phyloP scores from a whole-genome alignment of 2,113 vertebrate species.

The Hypocryptadius cinnamomeus region DNA sequence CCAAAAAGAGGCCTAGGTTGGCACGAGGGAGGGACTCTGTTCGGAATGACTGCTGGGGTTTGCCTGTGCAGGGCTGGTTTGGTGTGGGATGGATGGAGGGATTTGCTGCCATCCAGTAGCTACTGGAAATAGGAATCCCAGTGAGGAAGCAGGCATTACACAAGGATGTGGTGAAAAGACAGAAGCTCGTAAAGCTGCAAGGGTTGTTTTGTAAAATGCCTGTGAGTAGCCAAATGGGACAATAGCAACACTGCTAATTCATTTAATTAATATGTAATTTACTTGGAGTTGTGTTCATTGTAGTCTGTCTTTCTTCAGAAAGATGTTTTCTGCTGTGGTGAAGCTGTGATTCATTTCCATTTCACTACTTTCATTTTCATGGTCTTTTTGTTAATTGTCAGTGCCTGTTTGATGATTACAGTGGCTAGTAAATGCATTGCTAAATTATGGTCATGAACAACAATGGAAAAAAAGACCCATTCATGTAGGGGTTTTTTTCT shows the following conservation, averaged over 20 bases:
- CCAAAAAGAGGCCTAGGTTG: neutral
- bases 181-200: slow-evolving; percentile 24
- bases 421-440: slow-evolving; percentile 50
- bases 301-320: slow-evolving; percentile 49
- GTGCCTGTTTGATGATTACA: slow-evolving; percentile 55
- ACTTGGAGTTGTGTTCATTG: slow-evolving; percentile 36
- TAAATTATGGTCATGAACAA: slow-evolving; percentile 54
- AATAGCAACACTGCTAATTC: slow-evolving; percentile 55
- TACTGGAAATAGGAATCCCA: neutral
- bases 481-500: neutral
- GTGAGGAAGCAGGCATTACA: neutral
- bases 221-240: slow-evolving; percentile 45
- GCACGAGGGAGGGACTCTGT: neutral
- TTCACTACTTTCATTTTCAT: slow-evolving; percentile 56
- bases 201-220: slow-evolving; percentile 1
- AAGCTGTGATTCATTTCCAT: slow-evolving; percentile 62
- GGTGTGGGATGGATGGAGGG: neutral
- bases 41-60: neutral
- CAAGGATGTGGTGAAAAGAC: slow-evolving; percentile 6
- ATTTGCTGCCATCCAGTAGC: neutral
- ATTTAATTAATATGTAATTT: slow-evolving; percentile 64
- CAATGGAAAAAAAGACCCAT: neutral
- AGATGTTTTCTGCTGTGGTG: slow-evolving; percentile 53
- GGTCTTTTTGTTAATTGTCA: slow-evolving; percentile 59
- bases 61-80: neutral